A percentile compares a stretch with the other conserved stretches of the same genome.
Conservation (phyloP, 2,113 vertebrate species). For the Pelusios castaneus region DNA sequence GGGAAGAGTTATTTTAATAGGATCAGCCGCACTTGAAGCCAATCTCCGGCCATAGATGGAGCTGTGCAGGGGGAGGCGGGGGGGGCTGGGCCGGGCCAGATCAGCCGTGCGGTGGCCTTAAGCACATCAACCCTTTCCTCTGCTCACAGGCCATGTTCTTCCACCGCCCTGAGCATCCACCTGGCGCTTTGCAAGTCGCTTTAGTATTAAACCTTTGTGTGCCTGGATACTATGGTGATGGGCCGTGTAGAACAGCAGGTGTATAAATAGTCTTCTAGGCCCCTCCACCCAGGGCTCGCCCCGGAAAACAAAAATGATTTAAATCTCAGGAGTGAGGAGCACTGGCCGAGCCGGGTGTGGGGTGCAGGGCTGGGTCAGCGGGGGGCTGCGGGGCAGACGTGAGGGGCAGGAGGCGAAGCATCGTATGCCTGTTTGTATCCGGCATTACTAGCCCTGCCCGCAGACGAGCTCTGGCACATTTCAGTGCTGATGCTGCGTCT, state of each 20-base stretch:
- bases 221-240: neutral
- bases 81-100: neutral
- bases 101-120: neutral
- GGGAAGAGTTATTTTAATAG: neutral
- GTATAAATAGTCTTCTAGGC: neutral
- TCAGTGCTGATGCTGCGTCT: neutral
- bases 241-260: neutral
- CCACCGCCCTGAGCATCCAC: neutral
- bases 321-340: neutral
- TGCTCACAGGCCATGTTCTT: neutral
- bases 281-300: neutral
- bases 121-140: neutral
- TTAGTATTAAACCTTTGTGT: neutral
- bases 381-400: neutral
- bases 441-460: neutral
- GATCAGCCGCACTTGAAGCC: neutral
- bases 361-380: neutral
- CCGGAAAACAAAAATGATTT: no score
- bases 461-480: neutral
- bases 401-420: neutral
- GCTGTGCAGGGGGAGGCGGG: neutral
- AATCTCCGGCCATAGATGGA: neutral
- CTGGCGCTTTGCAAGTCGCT: neutral
- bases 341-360: neutral
- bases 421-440: neutral